These are phyloP conservation scores for Tigriopus japonicus DNA, from an alignment of 1,140 invertebrate species.

Conservation along the genomic window DNA sequence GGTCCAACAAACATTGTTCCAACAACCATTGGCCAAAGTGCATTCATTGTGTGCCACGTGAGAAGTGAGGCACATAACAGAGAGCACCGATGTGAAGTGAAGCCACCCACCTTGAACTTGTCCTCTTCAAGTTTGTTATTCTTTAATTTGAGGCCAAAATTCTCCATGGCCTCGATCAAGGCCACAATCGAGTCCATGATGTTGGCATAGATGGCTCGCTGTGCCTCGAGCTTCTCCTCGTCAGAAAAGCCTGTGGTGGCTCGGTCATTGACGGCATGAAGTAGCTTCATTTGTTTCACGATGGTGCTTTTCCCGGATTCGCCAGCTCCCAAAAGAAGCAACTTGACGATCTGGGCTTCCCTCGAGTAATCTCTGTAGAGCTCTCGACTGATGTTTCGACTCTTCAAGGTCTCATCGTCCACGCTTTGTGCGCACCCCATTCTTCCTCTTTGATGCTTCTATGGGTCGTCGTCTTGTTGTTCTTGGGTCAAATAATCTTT, in stretches of 20 bases:
- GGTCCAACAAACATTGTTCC: no score
- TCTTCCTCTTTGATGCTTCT: not conserved
- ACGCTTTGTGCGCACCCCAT: not conserved
- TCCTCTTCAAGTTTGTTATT: no score
- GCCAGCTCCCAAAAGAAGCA: slow-evolving; percentile 25
- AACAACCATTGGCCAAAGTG: no score
- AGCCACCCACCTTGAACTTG: no score
- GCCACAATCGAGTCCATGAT: not conserved
- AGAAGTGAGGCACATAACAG: no score
- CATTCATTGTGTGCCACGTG: no score
- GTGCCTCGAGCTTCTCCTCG: not conserved
- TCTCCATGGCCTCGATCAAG: slow-evolving; percentile 17
- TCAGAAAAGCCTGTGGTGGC: not conserved
- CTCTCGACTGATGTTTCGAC: not conserved
- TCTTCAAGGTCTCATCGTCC: not conserved
- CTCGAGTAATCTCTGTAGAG: not conserved
- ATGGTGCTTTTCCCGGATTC: slow-evolving; percentile 50
- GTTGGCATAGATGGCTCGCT: not conserved
- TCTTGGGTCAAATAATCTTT: no score
- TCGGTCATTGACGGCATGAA: slow-evolving; percentile 29
- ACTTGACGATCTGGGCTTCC: slow-evolving; percentile 14
- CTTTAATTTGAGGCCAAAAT: no score
- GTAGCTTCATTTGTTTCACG: slow-evolving; percentile 61
- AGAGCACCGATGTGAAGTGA: no score
- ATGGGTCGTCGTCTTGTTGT: no score